A percentile compares a stretch with the other conserved stretches of the same genome.
phyloP scores from a whole-genome alignment of 2,888 invertebrate genomes.

The Drosophila niveifrons region DNA sequence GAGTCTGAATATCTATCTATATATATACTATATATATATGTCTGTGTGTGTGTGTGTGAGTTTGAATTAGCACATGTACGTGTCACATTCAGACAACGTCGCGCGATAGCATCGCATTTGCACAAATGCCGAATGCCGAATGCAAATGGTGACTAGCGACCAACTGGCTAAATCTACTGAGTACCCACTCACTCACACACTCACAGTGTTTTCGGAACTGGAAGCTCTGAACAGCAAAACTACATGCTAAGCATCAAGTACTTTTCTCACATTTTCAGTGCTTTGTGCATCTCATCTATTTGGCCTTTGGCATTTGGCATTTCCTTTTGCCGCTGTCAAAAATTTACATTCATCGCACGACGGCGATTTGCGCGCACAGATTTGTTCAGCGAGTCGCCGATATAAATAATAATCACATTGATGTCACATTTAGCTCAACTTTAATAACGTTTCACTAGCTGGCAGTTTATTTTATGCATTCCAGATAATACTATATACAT shows the following conservation, averaged over 20 bases:
- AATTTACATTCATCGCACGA: slow-evolving; percentile 42
- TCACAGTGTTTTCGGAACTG: neutral
- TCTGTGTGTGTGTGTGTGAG: slow-evolving; percentile 29
- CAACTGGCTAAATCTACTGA: slow-evolving; percentile 6
- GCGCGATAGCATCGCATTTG: slow-evolving; percentile 61
- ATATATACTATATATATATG: slow-evolving; percentile 9
- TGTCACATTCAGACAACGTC: slow-evolving; percentile 60
- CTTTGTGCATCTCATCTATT: slow-evolving; percentile 44
- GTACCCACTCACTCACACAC: neutral
- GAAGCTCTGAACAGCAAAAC: neutral
- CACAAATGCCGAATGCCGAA: slow-evolving; percentile 63
- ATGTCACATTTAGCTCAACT: neutral
- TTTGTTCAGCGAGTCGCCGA: slow-evolving; percentile 19
- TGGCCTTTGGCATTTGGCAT: slow-evolving; percentile 48
- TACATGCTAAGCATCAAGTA: slow-evolving; percentile 19
- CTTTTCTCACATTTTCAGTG: slow-evolving; percentile 42
- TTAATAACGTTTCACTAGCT: neutral
- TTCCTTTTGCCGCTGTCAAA: slow-evolving; percentile 13
- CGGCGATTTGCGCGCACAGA: slow-evolving; percentile 25
- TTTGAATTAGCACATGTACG: slow-evolving; percentile 76
- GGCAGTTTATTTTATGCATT: neutral
- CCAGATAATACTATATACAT: no score
- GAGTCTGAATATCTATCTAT: slow-evolving; percentile 6
- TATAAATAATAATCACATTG: slow-evolving; percentile 7
- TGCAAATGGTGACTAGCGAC: slow-evolving; percentile 40